Base-by-base conservation (phyloP, 2,113 vertebrate genomes). In the Ammodytes marinus region DNA sequence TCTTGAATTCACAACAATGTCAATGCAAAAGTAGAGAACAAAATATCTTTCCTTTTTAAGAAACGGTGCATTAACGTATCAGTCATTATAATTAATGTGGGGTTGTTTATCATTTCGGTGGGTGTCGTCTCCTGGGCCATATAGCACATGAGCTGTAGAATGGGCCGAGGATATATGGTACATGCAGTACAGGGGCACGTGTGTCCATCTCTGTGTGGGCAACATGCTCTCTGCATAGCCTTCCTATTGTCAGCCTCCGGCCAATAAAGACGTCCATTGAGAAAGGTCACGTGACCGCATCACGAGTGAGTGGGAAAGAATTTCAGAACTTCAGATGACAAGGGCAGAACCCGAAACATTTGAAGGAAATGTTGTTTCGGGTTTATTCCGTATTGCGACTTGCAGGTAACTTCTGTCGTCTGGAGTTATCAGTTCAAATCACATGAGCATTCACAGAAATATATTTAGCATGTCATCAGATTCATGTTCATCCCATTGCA, bases 261-360 rank as follows among this genome's bases (percentile, higher is more conserved):
- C 9, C 80, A 13, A 89, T 92, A 91, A 88, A 92, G 91, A 86
- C 37, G 17, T 40, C 87, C 69, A 90, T 93, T 93, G 89, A 92
- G 79, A 52, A n/a, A 9, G 65, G 69, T 92, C 93, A 92, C 77
- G 71, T 94, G 91, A 82, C 77, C 13, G 59, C 67, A 74, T 89
- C 89, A 85, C 76, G 49, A 86, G 88, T 2, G 10, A 27, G 74
- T 43, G 76, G 78, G 54, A 69, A 86, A 69, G 85, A 83, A 86
- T 88, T 88, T 27, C 27, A 27, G 27, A 27, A 27, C 27, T 69
- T 88, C 57, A 42, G 72, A 74, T 69, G 70, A 70, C 15, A 54
- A 12, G 55, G 57, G 40, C 52, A 75, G 64, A 54, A 70, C 6
- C 40, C 49, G 53, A 65, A 52, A 64, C 59, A 52, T 35, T 46